A percentile compares a stretch with the other conserved stretches of the same genome.
Conservation (phyloP, 2,888 invertebrate genomes). For the Petrolisthes manimaculis region DNA sequence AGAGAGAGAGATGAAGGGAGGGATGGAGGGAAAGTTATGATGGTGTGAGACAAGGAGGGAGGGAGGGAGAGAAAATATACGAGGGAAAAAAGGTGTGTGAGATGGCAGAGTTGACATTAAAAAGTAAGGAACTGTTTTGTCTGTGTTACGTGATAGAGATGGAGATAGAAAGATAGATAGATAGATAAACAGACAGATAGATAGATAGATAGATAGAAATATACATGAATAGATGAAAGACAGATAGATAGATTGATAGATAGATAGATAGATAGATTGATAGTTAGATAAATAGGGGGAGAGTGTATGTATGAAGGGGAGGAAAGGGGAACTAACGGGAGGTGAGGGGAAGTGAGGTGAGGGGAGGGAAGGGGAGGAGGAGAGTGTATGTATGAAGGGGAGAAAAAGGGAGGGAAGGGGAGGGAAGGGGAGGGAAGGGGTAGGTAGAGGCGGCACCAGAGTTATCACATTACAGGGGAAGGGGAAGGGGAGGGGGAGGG, state of each 20-base stretch:
- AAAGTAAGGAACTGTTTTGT: neutral
- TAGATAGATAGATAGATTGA: too few relatives aligned
- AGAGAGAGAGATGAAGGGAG: neutral
- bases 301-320: neutral
- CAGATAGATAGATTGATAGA: too few relatives aligned
- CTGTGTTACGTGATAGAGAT: too few relatives aligned
- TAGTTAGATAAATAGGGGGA: neutral
- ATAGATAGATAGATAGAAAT: too few relatives aligned
- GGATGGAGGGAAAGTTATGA: neutral
- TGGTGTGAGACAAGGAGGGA: neutral
- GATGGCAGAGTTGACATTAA: neutral
- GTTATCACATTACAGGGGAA: conserved; percentile 2
- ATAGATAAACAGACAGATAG: too few relatives aligned
- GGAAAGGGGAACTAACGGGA: too few relatives aligned
- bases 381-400: neutral
- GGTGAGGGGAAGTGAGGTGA: too few relatives aligned
- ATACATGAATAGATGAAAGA: too few relatives aligned
- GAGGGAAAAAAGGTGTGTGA: neutral
- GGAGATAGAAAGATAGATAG: too few relatives aligned
- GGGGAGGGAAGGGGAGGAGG: too few relatives aligned
- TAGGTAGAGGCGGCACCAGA: neutral
- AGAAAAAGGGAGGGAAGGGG: neutral
- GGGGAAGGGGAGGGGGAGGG: neutral
- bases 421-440: neutral
- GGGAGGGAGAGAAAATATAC: neutral